Evolutionary conservation across 2,797 vertebrate genomes (phyloP).

Genomic region (Tenualosa thibaudeaui): DNA sequence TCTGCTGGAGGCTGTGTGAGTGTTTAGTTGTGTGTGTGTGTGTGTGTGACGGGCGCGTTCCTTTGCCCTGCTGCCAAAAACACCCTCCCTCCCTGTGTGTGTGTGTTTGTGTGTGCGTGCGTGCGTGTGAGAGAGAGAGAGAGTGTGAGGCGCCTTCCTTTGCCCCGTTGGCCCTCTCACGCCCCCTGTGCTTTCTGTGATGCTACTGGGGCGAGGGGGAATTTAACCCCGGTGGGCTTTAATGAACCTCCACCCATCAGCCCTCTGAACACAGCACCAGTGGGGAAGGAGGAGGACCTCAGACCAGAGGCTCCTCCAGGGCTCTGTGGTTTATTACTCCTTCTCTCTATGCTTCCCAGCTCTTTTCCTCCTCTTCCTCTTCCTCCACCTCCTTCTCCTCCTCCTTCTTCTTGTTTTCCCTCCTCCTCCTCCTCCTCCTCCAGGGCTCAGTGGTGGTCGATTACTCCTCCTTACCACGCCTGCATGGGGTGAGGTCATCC

Average conservation of each 20-base stretch:
- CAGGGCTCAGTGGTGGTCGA: not conserved
- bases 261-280: not conserved
- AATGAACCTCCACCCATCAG: slow-evolving; percentile 43
- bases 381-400: too few species aligned
- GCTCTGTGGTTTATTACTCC: not conserved
- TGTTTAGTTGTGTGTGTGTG: slow-evolving; percentile 9
- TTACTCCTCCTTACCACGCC: not conserved
- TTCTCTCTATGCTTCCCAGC: not conserved
- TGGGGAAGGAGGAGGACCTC: too few species aligned
- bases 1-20: slow-evolving; percentile 38
- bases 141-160: too few species aligned
- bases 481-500: not conserved
- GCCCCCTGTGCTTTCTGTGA: slow-evolving; percentile 41
- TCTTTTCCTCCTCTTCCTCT: too few species aligned
- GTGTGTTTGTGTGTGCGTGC: too few species aligned
- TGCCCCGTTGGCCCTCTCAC: not conserved
- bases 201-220: slow-evolving; percentile 29
- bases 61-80: slow-evolving; percentile 54
- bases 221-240: slow-evolving; percentile 37
- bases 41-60: slow-evolving; percentile 43
- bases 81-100: slow-evolving; percentile 30
- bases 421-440: too few species aligned
- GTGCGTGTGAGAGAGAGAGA: too few species aligned
- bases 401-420: too few species aligned
- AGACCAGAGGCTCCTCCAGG: too few species aligned